Base-by-base conservation (phyloP, 2,113 vertebrate genomes). In the Pyrgilauda ruficollis region DNA sequence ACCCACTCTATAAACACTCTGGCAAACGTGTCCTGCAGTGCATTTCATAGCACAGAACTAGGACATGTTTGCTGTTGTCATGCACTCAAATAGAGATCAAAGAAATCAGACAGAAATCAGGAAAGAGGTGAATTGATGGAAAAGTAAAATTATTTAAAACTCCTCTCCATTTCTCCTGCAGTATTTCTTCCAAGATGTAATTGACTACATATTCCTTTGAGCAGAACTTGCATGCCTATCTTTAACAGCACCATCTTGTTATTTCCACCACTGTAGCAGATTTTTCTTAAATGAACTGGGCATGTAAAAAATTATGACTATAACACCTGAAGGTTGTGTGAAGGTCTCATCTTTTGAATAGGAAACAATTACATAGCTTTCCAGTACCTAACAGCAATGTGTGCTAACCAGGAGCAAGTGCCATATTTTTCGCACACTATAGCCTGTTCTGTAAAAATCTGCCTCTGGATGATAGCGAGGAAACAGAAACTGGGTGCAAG, bases 241-340 rank as follows among this genome's bases (percentile, higher is more conserved):
- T 84, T 93, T 95, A 96, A 95, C 92, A 87, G 61, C 76, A 94
- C 76, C 88, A 94, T 93, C 90, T 93, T 88, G 67, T 68, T 52
- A 95, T 67, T 88, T 73, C 56, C 72, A 92, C 56, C 83, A 58
- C 76, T 86, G 61, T 30, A 55, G 47, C 44, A 96, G 64, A 70
- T 88, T 88, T 83, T 81, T 12, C 76, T 84, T 55, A 66, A 70
- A 59, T 81, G 56, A 96, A 86, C 90, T 27, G 61, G 20, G 31
- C 76, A 46, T 35, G 30, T 62, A 66, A 85, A 79, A 90, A 77
- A n/a, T 37, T 63, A 52, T 66, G 55, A 31, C 22, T 74, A 5
- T 44, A 74, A 24, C 24, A 94, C 78, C 72, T 93, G 90, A 87
- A 90, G 39, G 68, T 73, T 83, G 33, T 53, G 35, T 67, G 55